Evolutionary conservation across 2,113 vertebrate genomes (phyloP), one percentile per base, ranked within the genome.

Genomic region (Rhinopithecus roxellana): DNA sequence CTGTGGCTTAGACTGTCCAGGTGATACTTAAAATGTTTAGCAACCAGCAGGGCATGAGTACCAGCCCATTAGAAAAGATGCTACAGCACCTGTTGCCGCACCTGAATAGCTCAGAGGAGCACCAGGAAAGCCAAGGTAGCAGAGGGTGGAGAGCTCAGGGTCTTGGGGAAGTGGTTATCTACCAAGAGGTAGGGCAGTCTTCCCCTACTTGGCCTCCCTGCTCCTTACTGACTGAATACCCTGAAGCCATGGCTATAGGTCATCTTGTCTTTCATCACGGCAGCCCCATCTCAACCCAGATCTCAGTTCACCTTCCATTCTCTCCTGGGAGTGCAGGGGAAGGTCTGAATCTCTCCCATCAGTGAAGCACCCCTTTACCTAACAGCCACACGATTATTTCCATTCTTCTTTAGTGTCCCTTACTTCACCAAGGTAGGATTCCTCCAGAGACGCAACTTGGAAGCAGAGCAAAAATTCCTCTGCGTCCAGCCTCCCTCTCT

Each of bases 401-500:
- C 43, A 12, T 59, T 67, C 23, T 38, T 30, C 6, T 23, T 13
- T 5, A 17, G 30, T 0, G 1, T 4, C 4, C 8, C 52, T 64
- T 45, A 6, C 20, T 6, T 55, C 32, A 2, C 38, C 22, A 1
- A 45, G 17, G 67, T 30, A 67, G 2, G 11, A 14, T 59, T 90
- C 40, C 70, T 45, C 10, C 3, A 20, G 57, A 52, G 25, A 82
- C 1, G 45, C 30, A 8, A 2, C 16, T 17, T 64, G 17, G 59
- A 59, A 52, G 17, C 40, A 77, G 10, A 64, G 32, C 32, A 48
- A 77, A 72, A 22, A 14, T 14, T 38, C 59, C 75, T 92, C 43
- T 64, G 22, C n/a, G 27, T 22, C 38, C 0, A 38, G 55, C 18
- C 27, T 64, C 17, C n/a, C 12, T 25, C 16, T 48, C 45, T 48